phyloP scores from a whole-genome alignment of 2,113 vertebrate genomes.

The Otocyon megalotis region DNA sequence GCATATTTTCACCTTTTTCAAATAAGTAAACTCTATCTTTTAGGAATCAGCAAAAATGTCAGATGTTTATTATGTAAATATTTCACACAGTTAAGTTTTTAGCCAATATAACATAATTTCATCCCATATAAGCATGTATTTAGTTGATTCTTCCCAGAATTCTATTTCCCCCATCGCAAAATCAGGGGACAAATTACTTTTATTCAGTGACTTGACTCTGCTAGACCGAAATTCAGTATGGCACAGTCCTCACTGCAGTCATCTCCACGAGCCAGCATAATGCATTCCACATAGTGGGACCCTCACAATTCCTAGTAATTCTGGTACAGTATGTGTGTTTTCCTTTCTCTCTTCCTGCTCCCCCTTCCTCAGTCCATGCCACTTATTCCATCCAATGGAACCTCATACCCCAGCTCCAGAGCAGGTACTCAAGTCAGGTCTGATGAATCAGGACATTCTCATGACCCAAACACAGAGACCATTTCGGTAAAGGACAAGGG shows the following conservation, averaged over 20 bases:
- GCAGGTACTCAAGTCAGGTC: not conserved
- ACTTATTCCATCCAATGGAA: not conserved
- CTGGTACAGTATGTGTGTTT: not conserved
- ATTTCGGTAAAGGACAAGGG: not conserved
- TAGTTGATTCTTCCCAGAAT: slow-evolving; percentile 9
- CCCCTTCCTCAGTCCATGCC: not conserved
- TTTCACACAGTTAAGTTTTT: slow-evolving; percentile 33
- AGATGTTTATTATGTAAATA: not conserved
- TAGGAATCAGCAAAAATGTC: slow-evolving; percentile 3
- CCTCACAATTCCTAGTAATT: not conserved
- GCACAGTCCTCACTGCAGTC: not conserved
- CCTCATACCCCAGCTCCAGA: not conserved
- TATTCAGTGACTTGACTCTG: not conserved
- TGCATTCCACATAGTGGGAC: not conserved
- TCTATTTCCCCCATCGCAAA: not conserved
- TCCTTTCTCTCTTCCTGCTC: not conserved
- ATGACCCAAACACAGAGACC: not conserved
- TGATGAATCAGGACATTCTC: not conserved
- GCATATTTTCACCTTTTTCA: slow-evolving; percentile 34
- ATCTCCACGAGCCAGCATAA: not conserved
- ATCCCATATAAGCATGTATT: not conserved
- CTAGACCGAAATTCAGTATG: not conserved
- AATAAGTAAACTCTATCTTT: not conserved
- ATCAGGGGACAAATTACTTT: not conserved
- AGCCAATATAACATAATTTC: slow-evolving; percentile 22